Evolutionary conservation across 1,140 invertebrate genomes (phyloP), one percentile per base, ranked within the genome.

Genomic region (Trachymyrmex septentrionalis): DNA sequence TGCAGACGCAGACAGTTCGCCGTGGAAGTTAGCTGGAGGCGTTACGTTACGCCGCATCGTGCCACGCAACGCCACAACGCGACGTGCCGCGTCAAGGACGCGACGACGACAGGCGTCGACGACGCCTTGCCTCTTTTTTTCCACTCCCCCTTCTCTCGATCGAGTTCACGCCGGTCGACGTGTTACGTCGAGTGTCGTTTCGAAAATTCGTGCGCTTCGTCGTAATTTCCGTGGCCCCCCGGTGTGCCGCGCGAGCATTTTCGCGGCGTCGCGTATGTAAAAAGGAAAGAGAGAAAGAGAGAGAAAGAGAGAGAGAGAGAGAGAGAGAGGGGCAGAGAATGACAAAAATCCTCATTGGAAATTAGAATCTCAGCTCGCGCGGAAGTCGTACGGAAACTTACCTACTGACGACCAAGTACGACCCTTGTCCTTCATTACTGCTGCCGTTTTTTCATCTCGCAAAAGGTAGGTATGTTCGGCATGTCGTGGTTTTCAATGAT

Each of bases 361-460:
- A 27, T 77, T 59, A 63, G 44, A 34, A 67, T 71, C 19, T 19
- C 67, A 48, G 61, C 73, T 84, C 78, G 78, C 88, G 85, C 86
- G 88, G 69, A 89, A 89, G 76, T 89, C 64, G 87, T 69, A 48
- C 84, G 84, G 88, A 84, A 84, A 87, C 71, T 69, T 50, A 69
- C 76, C 75, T 50, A 75, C 82, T 67, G 88, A 86, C 84, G 85
- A 84, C 66, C 0, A 59, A 66, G 76, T 53, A 48, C 88, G 84
- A 69, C 59, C 61, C 66, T 34, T 61, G 57, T n/a, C 64, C 85
- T 75, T 61, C 69, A 69, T 44, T 84, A 72, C 80, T 77, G 50
- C 50, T 38, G 57, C 73, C 78, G 78, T 84, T 90, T 84, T 90
- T 89, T 87, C 66, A 44, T 87, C 81, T 87, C 85, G 57, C 9